phyloP scores from a whole-genome alignment of 1,140 invertebrate genomes.

The Drosophila arawakana region DNA sequence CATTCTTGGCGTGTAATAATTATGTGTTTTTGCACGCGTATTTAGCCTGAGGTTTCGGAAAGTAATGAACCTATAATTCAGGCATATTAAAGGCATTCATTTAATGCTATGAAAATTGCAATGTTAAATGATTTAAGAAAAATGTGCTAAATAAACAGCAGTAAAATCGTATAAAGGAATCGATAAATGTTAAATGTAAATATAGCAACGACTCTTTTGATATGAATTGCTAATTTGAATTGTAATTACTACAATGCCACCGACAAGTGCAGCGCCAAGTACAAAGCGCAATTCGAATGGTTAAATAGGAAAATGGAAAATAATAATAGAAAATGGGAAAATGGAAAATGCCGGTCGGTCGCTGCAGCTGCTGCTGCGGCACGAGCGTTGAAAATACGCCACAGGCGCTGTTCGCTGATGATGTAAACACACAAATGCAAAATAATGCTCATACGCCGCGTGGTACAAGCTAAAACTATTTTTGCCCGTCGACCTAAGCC shows the following conservation, averaged over 20 bases:
- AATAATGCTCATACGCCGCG: constrained; percentile 54
- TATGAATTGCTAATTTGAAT: constrained; percentile 73
- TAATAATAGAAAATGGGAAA: constrained; percentile 21
- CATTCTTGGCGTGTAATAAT: background rate
- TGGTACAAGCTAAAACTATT: constrained; percentile 34
- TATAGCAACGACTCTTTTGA: constrained; percentile 70
- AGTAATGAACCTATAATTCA: background rate
- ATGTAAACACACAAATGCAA: constrained; percentile 54
- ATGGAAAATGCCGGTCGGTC: constrained; percentile 25
- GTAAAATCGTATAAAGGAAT: constrained; percentile 68
- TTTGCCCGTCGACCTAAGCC: constrained; percentile 25
- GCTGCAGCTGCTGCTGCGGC: background rate
- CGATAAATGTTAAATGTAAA: constrained; percentile 67
- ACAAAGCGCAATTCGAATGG: constrained; percentile 46
- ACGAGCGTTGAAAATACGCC: constrained; percentile 40
- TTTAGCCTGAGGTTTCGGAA: background rate
- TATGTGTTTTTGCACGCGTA: background rate
- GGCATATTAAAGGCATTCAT: constrained; percentile 3
- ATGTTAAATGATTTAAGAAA: constrained; percentile 32
- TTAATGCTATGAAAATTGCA: background rate
- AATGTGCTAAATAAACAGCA: constrained; percentile 65
- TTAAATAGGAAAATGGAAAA: constrained; percentile 11
- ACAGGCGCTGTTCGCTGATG: constrained; percentile 37
- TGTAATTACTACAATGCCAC: constrained; percentile 55
- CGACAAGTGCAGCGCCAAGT: constrained; percentile 52